These are phyloP conservation scores for Ictidomys tridecemlineatus DNA, from an alignment of 2,113 vertebrate species.

Conservation along the genomic window DNA sequence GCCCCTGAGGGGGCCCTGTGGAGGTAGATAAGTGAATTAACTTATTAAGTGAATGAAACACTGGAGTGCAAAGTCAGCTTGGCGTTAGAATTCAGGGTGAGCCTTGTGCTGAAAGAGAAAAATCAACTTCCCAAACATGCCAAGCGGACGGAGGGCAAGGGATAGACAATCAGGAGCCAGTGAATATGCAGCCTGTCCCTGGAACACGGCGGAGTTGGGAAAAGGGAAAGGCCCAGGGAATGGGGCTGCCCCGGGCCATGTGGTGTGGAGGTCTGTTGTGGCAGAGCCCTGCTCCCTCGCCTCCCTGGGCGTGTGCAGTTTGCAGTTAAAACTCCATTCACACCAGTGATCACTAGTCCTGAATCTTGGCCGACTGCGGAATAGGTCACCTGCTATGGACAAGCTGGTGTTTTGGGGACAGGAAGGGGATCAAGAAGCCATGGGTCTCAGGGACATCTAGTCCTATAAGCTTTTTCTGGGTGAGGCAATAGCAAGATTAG, in stretches of 20 bases:
- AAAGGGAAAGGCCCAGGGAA: neutral
- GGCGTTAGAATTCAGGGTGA: neutral
- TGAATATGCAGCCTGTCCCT: neutral
- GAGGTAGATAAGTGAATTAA: neutral
- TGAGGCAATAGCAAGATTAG: rapidly evolving
- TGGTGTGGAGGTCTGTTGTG: neutral
- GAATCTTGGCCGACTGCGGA: neutral
- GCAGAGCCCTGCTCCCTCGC: neutral
- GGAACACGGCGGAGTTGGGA: neutral
- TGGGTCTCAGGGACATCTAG: neutral
- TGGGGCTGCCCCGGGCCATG: rapidly evolving
- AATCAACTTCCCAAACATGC: neutral
- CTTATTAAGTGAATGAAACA: neutral
- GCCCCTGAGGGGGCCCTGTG: neutral
- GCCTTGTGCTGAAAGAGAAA: neutral
- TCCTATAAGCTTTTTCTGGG: neutral
- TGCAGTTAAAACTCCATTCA: neutral
- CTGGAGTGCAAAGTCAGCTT: neutral
- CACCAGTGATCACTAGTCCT: neutral
- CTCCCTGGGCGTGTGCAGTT: neutral
- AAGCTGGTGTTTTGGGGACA: no score
- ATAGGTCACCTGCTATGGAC: no score
- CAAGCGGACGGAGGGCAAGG: neutral
- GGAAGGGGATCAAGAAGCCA: no score
- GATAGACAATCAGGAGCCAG: neutral